Evolutionary conservation across 2,888 invertebrate genomes (phyloP).

Genomic region (Drosophila buzzatii): DNA sequence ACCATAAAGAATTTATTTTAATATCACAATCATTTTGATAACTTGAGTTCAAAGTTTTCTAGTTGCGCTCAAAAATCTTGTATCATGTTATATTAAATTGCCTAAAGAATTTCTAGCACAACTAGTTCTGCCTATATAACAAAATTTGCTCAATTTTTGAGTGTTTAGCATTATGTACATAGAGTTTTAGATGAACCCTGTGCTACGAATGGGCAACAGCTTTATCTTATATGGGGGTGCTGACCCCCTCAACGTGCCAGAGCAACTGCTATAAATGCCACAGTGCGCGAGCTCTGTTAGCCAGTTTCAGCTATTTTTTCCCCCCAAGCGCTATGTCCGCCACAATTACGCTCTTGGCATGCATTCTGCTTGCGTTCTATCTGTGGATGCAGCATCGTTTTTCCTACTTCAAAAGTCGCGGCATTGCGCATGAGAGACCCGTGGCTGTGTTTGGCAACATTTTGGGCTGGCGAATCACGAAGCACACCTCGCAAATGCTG

Average conservation of each 20-base stretch:
- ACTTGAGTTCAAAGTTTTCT: not conserved
- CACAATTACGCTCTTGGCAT: conserved; percentile 14
- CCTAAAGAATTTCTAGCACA: too few species aligned
- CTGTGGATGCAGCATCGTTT: conserved; percentile 53
- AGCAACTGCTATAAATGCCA: conserved; percentile 35
- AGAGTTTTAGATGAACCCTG: conserved; percentile 1
- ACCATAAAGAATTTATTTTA: not conserved
- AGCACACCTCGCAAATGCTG: conserved; percentile 53
- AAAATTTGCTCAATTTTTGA: not conserved
- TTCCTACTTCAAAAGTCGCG: conserved; percentile 60
- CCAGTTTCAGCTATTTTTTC: conserved; percentile 12
- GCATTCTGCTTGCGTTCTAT: conserved; percentile 22
- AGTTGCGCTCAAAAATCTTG: not conserved
- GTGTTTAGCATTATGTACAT: not conserved
- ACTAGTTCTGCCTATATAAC: not conserved
- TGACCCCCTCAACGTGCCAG: conserved; percentile 13
- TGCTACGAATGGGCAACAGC: not conserved
- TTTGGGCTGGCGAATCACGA: conserved; percentile 46
- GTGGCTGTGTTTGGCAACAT: conserved; percentile 66
- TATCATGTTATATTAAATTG: not conserved
- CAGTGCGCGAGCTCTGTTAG: not conserved
- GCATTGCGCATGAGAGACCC: conserved; percentile 65
- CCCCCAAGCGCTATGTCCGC: conserved; percentile 23
- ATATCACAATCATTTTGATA: not conserved
- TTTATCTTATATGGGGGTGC: conserved; percentile 17